These are phyloP conservation scores for Hestina assimilis DNA, from an alignment of 1,140 invertebrate genomes.

Conservation along the genomic window DNA sequence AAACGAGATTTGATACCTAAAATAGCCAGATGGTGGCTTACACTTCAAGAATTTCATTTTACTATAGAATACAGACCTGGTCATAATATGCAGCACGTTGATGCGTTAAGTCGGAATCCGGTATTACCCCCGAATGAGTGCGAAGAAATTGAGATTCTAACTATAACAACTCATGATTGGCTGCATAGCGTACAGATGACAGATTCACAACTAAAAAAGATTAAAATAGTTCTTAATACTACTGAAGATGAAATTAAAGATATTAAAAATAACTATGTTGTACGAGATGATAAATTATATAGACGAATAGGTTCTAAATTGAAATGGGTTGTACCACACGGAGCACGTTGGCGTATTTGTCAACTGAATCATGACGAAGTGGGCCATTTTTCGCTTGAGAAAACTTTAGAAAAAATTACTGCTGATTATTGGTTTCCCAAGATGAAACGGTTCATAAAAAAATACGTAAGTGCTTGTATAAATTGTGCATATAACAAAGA, in stretches of 20 bases:
- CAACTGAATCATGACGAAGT: constrained; percentile 31
- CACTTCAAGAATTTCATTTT: background rate
- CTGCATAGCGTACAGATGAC: constrained; percentile 22
- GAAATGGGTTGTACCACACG: constrained; percentile 6
- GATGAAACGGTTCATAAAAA: constrained; percentile 34
- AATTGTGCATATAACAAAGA: constrained; percentile 34
- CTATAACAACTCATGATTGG: constrained; percentile 15
- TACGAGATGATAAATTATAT: background rate
- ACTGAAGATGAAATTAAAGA: background rate
- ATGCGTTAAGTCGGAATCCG: constrained; percentile 4
- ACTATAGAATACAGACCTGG: background rate
- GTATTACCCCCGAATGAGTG: background rate
- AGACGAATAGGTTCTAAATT: background rate
- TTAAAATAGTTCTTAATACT: background rate
- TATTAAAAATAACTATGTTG: background rate
- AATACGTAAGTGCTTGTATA: constrained; percentile 30
- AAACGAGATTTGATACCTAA: constrained; percentile 23
- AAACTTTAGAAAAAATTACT: constrained; percentile 26
- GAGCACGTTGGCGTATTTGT: constrained; percentile 32
- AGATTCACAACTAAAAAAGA: too few relatives aligned
- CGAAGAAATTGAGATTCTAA: too few relatives aligned
- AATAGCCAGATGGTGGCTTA: too few relatives aligned
- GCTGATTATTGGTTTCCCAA: constrained; percentile 32
- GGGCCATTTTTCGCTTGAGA: constrained; percentile 28
- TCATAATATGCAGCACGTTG: background rate